phyloP scores from a whole-genome alignment of 2,113 vertebrate genomes.

The Perccottus glenii region DNA sequence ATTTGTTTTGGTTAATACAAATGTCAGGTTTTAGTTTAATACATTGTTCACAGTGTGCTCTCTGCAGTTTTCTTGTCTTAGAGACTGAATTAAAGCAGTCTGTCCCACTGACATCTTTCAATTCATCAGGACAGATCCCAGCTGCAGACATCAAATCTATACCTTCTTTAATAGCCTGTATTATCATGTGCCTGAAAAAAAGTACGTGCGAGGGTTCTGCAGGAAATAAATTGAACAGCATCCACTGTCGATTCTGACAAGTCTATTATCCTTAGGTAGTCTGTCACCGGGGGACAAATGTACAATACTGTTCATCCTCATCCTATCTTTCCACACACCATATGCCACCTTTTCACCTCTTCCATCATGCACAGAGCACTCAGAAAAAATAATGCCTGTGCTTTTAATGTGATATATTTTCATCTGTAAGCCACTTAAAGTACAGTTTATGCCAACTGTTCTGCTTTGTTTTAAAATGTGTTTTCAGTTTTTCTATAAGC shows the following conservation, averaged over 20 bases:
- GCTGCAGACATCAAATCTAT: neutral
- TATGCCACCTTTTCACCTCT: slow-evolving; percentile 11
- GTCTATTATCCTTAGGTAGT: slow-evolving; percentile 34
- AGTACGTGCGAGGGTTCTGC: slow-evolving; percentile 37
- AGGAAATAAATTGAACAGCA: slow-evolving; percentile 50
- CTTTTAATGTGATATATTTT: neutral
- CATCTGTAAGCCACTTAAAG: neutral
- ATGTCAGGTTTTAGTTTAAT: too few relatives aligned
- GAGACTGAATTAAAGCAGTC: neutral
- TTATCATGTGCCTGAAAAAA: slow-evolving; percentile 42
- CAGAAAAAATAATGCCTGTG: slow-evolving; percentile 4
- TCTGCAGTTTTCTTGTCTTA: too few relatives aligned
- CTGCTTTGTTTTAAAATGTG: too few relatives aligned
- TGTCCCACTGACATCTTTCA: neutral
- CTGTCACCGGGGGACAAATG: slow-evolving; percentile 4
- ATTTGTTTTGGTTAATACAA: too few relatives aligned
- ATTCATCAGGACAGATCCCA: neutral
- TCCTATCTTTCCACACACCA: slow-evolving; percentile 14
- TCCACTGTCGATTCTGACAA: slow-evolving; percentile 43
- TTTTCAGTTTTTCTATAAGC: too few relatives aligned
- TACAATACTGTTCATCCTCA: slow-evolving; percentile 26
- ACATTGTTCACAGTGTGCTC: too few relatives aligned
- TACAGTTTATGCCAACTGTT: too few relatives aligned
- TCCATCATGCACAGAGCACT: slow-evolving; percentile 17
- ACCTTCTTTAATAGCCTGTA: neutral